Evolutionary conservation across 2,113 vertebrate genomes (phyloP).

Genomic region (Hyaena hyaena): DNA sequence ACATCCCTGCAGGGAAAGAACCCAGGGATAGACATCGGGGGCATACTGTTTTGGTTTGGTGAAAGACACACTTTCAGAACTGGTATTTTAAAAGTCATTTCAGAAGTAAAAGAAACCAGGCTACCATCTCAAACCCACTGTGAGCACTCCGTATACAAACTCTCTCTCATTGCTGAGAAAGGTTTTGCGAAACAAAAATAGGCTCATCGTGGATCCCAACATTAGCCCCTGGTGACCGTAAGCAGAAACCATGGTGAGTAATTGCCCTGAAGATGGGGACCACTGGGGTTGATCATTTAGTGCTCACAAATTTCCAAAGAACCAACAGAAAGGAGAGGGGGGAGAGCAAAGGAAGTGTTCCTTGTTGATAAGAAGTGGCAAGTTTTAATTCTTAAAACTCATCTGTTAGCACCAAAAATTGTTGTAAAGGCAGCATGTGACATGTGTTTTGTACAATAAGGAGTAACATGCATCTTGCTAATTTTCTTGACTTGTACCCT

Average conservation of each 20-base stretch:
- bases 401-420: not conserved
- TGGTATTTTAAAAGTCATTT: conserved; percentile 68
- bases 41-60: not conserved
- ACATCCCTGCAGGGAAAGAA: not conserved
- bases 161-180: conserved; percentile 41
- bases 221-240: not conserved
- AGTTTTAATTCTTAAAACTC: conserved; percentile 47
- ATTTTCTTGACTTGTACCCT: not conserved
- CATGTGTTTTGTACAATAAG: not conserved
- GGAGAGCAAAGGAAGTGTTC: not conserved
- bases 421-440: not conserved
- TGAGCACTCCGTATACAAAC: not conserved
- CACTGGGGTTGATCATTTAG: not conserved
- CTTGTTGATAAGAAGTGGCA: conserved; percentile 12
- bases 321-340: not conserved
- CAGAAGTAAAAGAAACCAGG: conserved; percentile 65
- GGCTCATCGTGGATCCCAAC: conserved; percentile 29
- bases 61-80: conserved; percentile 60
- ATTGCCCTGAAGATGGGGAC: conserved; percentile 1
- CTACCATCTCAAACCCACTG: not conserved
- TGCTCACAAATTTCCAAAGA: not conserved
- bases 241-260: conserved; percentile 35
- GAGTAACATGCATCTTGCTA: not conserved
- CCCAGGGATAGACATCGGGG: not conserved
- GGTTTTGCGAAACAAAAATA: conserved; percentile 54